Base-by-base conservation (phyloP, 2,797 vertebrate species). In the Gymnopithys bicolor region DNA sequence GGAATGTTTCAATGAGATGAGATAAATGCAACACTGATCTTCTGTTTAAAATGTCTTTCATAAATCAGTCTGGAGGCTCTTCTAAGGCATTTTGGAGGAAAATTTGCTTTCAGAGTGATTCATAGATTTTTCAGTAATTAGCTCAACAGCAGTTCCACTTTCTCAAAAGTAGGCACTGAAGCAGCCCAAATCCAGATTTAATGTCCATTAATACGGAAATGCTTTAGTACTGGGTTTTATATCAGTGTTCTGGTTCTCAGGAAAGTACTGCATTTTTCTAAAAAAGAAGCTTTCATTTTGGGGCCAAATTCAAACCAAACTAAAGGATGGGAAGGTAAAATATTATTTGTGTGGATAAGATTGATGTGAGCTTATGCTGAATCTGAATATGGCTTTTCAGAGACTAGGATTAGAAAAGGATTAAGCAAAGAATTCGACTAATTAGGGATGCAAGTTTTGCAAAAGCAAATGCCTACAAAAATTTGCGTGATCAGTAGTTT, bases 21-120 rank as follows among this genome's bases (percentile, higher is more conserved):
- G 84, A 93, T 13, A 37, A 43, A 43, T 23, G 58, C 33, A 60
- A n/a, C 5, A 3, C 23, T 43, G 17, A 75, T 73, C 59, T 89
- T 84, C 59, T 80, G 18, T 58, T 86, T 62, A 66, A 94, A 90
- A 58, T 69, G 30, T 63, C 53, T 69, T 46, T 51, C 49, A 24
- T 92, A 59, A 19, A 8, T 90, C 86, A 49, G 43, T 67, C 68
- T 93, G 63, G 85, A 73, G 87, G 45, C 53, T 90, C 84, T 88
- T 39, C 35, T 52, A 73, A 92, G 48, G 69, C 69, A 16, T 90
- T 87, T 84, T 76, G 63, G 80, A 93, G 70, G 67, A 91, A 82
- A 89, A 84, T 56, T 76, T 93, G 8, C 49, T 95, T 94, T 56
- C 58, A 80, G 56, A 75, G 30, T 87, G 59, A 94, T 94, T 95